Percentiles rank a stretch among this genome's conserved stretches.
Evolutionary conservation across 2,888 invertebrate genomes (phyloP).

Genomic region (Thymelicus lineola): DNA sequence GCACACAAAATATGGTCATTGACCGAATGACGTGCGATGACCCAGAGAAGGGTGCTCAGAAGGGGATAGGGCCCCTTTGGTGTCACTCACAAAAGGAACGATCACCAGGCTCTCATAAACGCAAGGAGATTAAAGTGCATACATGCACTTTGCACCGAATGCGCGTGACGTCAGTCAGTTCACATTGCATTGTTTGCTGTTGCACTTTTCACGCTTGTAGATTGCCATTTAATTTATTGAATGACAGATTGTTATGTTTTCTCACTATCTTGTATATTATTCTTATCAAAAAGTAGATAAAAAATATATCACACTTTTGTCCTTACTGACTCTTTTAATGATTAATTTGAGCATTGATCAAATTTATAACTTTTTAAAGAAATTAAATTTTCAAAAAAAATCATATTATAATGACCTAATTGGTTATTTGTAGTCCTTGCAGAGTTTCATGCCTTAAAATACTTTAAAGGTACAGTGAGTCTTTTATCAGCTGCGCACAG

Average conservation of each 20-base stretch:
- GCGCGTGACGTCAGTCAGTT: constrained; percentile 75
- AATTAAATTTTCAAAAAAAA: too few relatives aligned
- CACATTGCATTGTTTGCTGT: constrained; percentile 75
- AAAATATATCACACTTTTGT: not conserved
- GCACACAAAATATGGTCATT: constrained; percentile 49
- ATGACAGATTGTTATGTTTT: constrained; percentile 4
- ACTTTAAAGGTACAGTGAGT: too few relatives aligned
- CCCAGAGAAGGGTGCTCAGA: constrained; percentile 82
- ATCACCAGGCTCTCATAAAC: constrained; percentile 78
- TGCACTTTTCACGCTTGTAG: constrained; percentile 62
- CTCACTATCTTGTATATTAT: not conserved
- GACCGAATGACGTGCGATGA: constrained; percentile 75
- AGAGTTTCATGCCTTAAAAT: too few relatives aligned
- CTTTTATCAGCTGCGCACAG: too few relatives aligned
- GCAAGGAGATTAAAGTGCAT: constrained; percentile 78
- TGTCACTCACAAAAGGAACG: constrained; percentile 81
- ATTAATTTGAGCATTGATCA: too few relatives aligned
- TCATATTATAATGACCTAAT: too few relatives aligned
- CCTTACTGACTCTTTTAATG: not conserved
- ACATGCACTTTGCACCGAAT: constrained; percentile 84
- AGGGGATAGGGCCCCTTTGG: constrained; percentile 85
- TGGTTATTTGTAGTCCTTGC: too few relatives aligned
- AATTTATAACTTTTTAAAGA: too few relatives aligned
- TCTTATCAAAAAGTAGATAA: not conserved
- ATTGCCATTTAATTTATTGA: constrained; percentile 25